Base-by-base conservation (phyloP, 1,140 invertebrate species). In the Neodiprion lecontei region DNA sequence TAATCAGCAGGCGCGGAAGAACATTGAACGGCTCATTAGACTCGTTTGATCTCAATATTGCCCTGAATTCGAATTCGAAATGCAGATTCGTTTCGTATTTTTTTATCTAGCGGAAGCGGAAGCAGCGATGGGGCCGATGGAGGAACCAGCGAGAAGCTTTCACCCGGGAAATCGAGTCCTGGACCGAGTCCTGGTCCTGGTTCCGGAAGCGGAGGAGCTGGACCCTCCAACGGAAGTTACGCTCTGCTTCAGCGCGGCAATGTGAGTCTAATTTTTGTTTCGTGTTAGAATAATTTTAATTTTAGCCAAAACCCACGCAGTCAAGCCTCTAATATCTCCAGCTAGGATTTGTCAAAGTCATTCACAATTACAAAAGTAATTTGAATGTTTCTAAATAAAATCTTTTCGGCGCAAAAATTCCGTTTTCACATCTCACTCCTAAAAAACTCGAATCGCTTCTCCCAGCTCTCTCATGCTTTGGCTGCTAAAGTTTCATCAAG, bases 91-190 rank as follows among this genome's bases (percentile, higher is more conserved):
- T 40, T 40, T 40, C 28, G 28, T 40, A 3, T 21, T 69, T 69
- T 47, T 21, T 14, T 14, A 85, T 85, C 72, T 74, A 88, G 86
- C 73, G 87, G 85, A 47, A 88, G 87, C 75, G 86, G 87, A 76
- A 88, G 86, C 76, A 88, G 87, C 76, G 87, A 88, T 78, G 85
- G 87, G 28, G 87, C 85, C 14, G 87, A 88, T 70, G 83, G 81
- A 53, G 85, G 81, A 73, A 82, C 81, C 61, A 83, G 78, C 75
- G 87, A 88, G 76, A 88, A 88, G 86, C 82, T 87, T 68, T 88
- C 86, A 8, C 84, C 86, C 0, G 81, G 83, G 67, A 88, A 88
- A 79, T 82, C 87, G 70, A 86, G 84, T 14, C 86, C 88, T 77
- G 83, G 87, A 69, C 84, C 86, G 23, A 85, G 86, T 72, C 78